Conservation (phyloP, 1,140 invertebrate species). For the Pteromalus puparum region DNA sequence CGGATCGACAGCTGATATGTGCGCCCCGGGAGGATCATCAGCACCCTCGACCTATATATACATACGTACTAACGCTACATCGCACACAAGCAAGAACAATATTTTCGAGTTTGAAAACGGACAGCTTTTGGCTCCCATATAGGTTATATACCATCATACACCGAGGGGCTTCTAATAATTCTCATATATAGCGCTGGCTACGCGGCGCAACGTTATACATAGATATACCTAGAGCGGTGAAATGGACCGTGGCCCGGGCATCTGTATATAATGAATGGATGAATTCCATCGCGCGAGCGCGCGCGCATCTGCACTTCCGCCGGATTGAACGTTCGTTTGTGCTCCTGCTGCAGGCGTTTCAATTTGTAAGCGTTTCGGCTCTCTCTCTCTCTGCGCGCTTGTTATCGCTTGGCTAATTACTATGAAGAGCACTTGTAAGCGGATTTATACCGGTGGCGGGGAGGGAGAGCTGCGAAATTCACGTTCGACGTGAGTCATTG, state of each 20-base stretch:
- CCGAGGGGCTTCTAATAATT: too few relatives aligned
- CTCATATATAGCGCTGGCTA: too few relatives aligned
- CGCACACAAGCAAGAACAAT: neutral
- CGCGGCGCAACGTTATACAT: too few relatives aligned
- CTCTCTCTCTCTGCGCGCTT: neutral
- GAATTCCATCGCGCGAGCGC: conserved; percentile 24
- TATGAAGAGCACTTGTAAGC: conserved; percentile 27
- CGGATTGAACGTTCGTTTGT: conserved; percentile 9
- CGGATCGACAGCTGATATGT: too few relatives aligned
- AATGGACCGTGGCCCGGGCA: conserved; percentile 9
- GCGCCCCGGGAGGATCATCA: too few relatives aligned
- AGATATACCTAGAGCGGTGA: neutral
- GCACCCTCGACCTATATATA: too few relatives aligned
- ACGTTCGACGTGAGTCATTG: conserved; percentile 19
- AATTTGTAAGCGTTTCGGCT: neutral
- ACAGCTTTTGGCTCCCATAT: too few relatives aligned
- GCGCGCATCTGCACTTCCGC: conserved; percentile 8
- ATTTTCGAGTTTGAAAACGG: neutral
- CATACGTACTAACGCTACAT: too few relatives aligned
- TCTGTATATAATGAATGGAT: conserved; percentile 34
- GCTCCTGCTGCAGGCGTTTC: neutral
- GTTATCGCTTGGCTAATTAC: conserved; percentile 45
- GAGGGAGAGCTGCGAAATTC: neutral
- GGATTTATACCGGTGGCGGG: neutral
- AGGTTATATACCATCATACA: too few relatives aligned